Conservation (phyloP, 2,888 invertebrate species). For the Phalangium opilio region DNA sequence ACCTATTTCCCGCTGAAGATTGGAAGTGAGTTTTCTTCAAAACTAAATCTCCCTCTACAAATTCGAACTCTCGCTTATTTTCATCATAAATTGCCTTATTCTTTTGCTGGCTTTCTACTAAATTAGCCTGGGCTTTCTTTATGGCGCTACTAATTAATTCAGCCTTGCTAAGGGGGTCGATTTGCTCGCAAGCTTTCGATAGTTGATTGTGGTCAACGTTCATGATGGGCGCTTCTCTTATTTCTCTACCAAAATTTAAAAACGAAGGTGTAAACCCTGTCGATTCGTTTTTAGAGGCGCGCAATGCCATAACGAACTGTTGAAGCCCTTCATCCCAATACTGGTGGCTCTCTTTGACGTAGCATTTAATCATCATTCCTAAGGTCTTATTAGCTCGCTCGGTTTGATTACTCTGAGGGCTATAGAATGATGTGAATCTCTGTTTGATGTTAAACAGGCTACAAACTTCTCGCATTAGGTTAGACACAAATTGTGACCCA, state of each 20-base stretch:
- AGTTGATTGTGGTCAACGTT: too few species aligned
- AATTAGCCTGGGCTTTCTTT: too few species aligned
- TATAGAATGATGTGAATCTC: slow-evolving; percentile 3
- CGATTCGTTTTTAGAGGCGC: slow-evolving; percentile 1
- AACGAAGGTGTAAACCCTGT: neutral
- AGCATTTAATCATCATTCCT: slow-evolving; percentile 4
- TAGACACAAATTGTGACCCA: neutral
- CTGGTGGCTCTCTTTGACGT: slow-evolving; percentile 1
- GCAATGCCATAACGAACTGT: slow-evolving; percentile 6
- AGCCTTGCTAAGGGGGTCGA: too few species aligned
- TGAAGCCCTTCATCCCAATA: slow-evolving; percentile 3
- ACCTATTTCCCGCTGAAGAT: too few species aligned
- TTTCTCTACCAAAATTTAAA: slow-evolving; percentile 5
- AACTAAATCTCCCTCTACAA: too few species aligned
- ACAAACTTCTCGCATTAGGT: neutral
- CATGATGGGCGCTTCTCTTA: neutral
- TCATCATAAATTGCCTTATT: too few species aligned
- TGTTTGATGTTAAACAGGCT: neutral
- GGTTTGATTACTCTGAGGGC: slow-evolving; percentile 9
- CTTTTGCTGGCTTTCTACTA: too few species aligned
- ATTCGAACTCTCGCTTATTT: too few species aligned
- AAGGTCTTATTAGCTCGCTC: slow-evolving; percentile 6
- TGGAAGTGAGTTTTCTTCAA: too few species aligned
- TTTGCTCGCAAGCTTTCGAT: too few species aligned
- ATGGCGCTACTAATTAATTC: too few species aligned